Evolutionary conservation across 2,888 invertebrate genomes (phyloP).

Genomic region (Diadegma fenestrale): DNA sequence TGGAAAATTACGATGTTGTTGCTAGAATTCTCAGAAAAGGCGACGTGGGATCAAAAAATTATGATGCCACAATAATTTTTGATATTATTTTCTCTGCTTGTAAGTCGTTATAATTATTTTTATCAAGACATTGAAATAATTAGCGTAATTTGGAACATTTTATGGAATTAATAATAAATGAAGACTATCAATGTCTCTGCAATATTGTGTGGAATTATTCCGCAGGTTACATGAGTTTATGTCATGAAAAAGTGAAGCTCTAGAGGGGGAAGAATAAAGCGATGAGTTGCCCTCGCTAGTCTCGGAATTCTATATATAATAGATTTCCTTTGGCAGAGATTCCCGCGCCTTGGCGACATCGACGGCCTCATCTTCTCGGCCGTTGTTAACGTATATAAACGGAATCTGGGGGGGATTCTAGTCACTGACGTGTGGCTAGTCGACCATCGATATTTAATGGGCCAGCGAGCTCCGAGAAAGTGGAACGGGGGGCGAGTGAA

Average conservation of each 20-base stretch:
- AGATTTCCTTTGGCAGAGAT: slow-evolving; percentile 54
- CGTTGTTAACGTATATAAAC: slow-evolving; percentile 2
- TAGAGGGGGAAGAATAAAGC: slow-evolving; percentile 30
- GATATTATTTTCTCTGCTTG: too few species aligned
- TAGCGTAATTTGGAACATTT: neutral
- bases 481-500: slow-evolving; percentile 30
- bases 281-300: slow-evolving; percentile 16
- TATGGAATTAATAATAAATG: neutral
- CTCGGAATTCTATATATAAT: slow-evolving; percentile 27
- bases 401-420: neutral
- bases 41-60: too few species aligned
- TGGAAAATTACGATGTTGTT: too few species aligned
- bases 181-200: neutral
- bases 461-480: slow-evolving; percentile 47
- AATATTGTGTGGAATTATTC: neutral
- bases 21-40: too few species aligned
- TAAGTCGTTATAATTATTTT: neutral
- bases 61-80: too few species aligned
- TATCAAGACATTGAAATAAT: neutral
- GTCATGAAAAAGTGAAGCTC: neutral
- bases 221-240: neutral
- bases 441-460: slow-evolving; percentile 64
- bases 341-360: slow-evolving; percentile 47
- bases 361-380: slow-evolving; percentile 34
- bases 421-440: slow-evolving; percentile 41